Evolutionary conservation across 2,888 invertebrate species (phyloP).

Genomic region (Melanostoma scalare): DNA sequence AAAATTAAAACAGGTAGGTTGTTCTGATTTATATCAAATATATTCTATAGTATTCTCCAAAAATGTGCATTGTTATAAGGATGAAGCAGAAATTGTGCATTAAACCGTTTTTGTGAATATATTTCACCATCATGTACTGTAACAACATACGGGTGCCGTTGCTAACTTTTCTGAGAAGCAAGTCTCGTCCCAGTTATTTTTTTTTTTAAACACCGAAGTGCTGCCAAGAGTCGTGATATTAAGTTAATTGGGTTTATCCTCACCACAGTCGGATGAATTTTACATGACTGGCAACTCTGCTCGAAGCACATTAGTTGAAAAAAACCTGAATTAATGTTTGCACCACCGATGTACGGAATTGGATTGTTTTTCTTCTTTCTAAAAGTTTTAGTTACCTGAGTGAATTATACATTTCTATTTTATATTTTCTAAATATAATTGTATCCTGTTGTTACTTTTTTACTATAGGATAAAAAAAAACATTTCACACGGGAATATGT

Average conservation of each 20-base stretch:
- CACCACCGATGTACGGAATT: background rate
- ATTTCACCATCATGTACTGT: background rate
- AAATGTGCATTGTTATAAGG: too few species aligned
- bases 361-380: background rate
- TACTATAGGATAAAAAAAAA: too few species aligned
- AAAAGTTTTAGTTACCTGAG: background rate
- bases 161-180: background rate
- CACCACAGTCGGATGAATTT: background rate
- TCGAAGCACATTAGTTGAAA: background rate
- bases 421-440: background rate
- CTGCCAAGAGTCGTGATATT: conserved; percentile 8
- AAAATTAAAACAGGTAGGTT: conserved; percentile 51
- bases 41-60: background rate
- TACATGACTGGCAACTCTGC: conserved; percentile 25
- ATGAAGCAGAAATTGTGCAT: too few species aligned
- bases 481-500: background rate
- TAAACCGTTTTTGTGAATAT: background rate
- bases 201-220: background rate
- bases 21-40: background rate
- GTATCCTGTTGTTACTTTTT: too few species aligned
- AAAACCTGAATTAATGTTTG: background rate
- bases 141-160: background rate
- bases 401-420: background rate
- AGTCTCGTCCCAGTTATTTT: background rate
- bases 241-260: background rate